phyloP scores from a whole-genome alignment of 2,888 invertebrate species.

The Mesoligia furuncula region DNA sequence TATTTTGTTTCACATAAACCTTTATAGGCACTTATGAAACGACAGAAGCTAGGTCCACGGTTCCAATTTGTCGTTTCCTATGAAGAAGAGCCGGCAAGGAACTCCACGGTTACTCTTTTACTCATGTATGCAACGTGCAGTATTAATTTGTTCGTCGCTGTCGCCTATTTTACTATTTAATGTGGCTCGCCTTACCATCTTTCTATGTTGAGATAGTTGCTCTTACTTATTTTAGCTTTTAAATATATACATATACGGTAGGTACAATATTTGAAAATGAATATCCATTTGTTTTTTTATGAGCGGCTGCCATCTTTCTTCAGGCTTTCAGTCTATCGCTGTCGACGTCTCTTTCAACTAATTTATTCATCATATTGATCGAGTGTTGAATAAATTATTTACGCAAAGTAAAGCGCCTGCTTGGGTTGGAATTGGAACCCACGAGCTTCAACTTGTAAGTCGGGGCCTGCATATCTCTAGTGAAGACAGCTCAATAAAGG shows the following conservation, averaged over 20 bases:
- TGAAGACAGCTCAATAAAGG: not conserved
- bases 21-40: too few relatives aligned
- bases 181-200: not conserved
- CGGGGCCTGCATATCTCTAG: too few relatives aligned
- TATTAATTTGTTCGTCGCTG: not conserved
- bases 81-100: too few relatives aligned
- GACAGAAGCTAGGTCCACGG: too few relatives aligned
- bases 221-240: not conserved
- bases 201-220: not conserved
- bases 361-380: conserved; percentile 6
- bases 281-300: conserved; percentile 3
- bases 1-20: too few relatives aligned
- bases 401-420: too few relatives aligned
- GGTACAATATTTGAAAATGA: not conserved
- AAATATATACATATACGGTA: not conserved
- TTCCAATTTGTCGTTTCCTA: not conserved
- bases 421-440: too few relatives aligned
- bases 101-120: not conserved
- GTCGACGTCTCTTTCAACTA: not conserved
- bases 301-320: not conserved
- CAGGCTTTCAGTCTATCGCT: not conserved
- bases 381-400: too few relatives aligned
- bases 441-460: too few relatives aligned
- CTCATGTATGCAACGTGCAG: not conserved
- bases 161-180: not conserved